These are phyloP conservation scores for Coreius guichenoti DNA, from an alignment of 2,797 vertebrate species.

Conservation along the genomic window DNA sequence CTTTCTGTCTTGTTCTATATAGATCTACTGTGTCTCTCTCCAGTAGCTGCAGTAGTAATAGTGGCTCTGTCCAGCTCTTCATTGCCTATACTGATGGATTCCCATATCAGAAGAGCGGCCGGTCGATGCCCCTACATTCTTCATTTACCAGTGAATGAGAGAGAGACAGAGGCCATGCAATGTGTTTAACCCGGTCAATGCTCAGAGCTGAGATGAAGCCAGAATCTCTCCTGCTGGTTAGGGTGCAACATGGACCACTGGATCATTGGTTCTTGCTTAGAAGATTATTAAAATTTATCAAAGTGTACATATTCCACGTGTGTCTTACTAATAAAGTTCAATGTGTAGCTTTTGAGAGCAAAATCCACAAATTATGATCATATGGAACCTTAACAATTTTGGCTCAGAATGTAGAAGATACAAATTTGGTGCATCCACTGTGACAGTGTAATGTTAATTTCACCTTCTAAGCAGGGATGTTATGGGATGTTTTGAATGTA, in stretches of 20 bases:
- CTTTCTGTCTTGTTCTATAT: slow-evolving; percentile 30
- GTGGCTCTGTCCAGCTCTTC: slow-evolving; percentile 51
- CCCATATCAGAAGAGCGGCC: slow-evolving; percentile 50
- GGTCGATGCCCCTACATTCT: slow-evolving; percentile 59
- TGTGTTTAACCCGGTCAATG: slow-evolving; percentile 23
- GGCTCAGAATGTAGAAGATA: background rate
- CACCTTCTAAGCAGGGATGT: background rate
- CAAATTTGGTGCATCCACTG: background rate
- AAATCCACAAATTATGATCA: background rate
- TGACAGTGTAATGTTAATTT: background rate
- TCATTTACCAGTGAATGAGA: slow-evolving; percentile 37
- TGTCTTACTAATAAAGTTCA: background rate
- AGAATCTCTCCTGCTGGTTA: background rate
- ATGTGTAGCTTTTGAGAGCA: background rate
- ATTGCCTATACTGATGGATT: slow-evolving; percentile 57
- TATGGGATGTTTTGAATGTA: background rate
- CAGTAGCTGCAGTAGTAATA: slow-evolving; percentile 54
- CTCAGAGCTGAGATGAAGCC: slow-evolving; percentile 1
- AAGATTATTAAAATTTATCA: background rate
- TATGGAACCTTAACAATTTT: background rate
- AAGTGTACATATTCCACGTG: background rate
- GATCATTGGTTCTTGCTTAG: background rate
- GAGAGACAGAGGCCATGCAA: slow-evolving; percentile 6
- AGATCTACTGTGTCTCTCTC: slow-evolving; percentile 57
- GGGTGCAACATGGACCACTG: background rate